Evolutionary conservation across 1,140 invertebrate species (phyloP), one percentile per base, ranked within the genome.

Genomic region (Orius laevigatus): DNA sequence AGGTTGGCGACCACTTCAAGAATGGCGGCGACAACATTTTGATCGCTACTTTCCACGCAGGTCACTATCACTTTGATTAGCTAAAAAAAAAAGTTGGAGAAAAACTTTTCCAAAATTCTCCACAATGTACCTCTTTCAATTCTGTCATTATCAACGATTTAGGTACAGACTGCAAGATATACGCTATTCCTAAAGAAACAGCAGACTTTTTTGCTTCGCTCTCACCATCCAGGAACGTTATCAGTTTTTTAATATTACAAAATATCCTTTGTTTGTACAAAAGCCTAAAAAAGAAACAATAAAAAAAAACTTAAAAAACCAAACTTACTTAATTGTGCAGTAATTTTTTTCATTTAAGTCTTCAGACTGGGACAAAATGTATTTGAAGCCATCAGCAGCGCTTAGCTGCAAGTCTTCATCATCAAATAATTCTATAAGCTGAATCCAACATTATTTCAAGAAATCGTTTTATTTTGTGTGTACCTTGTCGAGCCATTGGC

Each of bases 21-120:
- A 20, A 76, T 67, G 10, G 74, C 18, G 14, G 69, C 19, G 69
- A 53, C 10, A 81, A 55, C 38, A 77, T 75, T 64, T 16, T 66
- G 63, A 55, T 79, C 71, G 35, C 69, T 66, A 41, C 70, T 66
- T 14, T 74, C 71, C 20, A 84, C 58, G 50, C 71, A 73, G 52
- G 79, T 71, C 34, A 81, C 67, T n/a, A 83, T 63, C 53, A 82
- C 58, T 39, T 75, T 73, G 16, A 75, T 66, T 44, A 78, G 65
- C 76, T 84, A 65, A 12, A 54, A 69, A 70, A 48, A 53, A 57
- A 44, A 57, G 10, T 12, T 38, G 10, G 10, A 34, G n/a, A 34
- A 34, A 9, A 34, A 9, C n/a, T 34, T n/a, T 34, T 9, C n/a
- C n/a, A n/a, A n/a, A n/a, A n/a, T n/a, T n/a, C n/a, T n/a, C n/a